A percentile compares a stretch with the other conserved stretches of the same genome.
phyloP scores from a whole-genome alignment of 2,888 invertebrate species.

The Pseudococcus jackbeardsleyi region DNA sequence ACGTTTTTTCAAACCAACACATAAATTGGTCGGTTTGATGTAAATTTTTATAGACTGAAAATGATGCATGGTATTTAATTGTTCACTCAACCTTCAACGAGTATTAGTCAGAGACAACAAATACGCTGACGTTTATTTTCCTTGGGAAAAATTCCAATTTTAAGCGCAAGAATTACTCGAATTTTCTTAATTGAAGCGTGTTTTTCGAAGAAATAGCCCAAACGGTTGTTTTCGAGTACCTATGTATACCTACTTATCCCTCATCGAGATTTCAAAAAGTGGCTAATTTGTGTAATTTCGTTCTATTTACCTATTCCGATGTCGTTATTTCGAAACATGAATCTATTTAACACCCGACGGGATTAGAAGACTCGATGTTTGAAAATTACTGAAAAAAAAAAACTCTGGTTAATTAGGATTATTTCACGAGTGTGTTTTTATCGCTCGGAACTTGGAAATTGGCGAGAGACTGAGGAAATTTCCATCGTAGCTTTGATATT shows the following conservation, averaged over 20 bases:
- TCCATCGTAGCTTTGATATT: background rate
- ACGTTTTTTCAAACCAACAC: background rate
- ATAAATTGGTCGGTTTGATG: background rate
- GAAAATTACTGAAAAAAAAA: background rate
- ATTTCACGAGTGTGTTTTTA: background rate
- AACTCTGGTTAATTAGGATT: background rate
- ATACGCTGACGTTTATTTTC: background rate
- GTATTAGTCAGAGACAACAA: background rate
- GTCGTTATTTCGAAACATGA: constrained; percentile 19
- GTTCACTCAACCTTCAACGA: background rate
- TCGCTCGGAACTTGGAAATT: background rate
- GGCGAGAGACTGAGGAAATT: background rate
- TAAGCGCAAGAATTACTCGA: background rate
- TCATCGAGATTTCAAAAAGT: background rate
- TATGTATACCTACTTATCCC: background rate
- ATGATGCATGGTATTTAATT: background rate
- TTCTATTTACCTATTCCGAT: background rate
- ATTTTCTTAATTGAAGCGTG: background rate
- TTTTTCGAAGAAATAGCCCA: background rate
- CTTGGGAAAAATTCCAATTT: constrained; percentile 19
- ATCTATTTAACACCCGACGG: background rate
- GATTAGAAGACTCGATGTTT: background rate
- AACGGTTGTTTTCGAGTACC: background rate
- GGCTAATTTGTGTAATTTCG: constrained; percentile 9
- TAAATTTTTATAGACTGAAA: background rate